Evolutionary conservation across 2,888 invertebrate genomes (phyloP), one percentile per base, ranked within the genome.

Genomic region (Apamea sordens): DNA sequence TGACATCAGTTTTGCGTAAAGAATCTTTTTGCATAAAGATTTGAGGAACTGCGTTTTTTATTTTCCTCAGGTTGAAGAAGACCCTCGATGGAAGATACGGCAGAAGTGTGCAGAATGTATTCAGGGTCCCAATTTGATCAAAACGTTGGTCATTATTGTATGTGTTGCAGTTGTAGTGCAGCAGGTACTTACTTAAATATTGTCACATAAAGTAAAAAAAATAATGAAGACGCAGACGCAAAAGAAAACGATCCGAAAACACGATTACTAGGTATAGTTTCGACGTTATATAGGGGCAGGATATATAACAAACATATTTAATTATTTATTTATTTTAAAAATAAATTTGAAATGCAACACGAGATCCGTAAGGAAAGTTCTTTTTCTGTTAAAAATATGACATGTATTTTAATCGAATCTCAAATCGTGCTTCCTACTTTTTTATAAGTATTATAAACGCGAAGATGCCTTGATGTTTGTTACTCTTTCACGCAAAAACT

Each of bases 161-260:
- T 98, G 98, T 90, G 92, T 97, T 64, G 95, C 95, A 21, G 93
- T 98, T 36, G 97, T 98, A 0, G 90, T 97, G 21, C 97, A 97
- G 70, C 98, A 98, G 96, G 71, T 64, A 36, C 24, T 21, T 21
- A 64, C 7, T 36, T 18, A 32, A 63, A 64, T 64, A 32, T 36
- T 64, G 32, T 32, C 32, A 32, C 21, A 4, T 21, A 63, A 18
- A 21, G 32, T 21, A 7, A 32, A 28, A 28, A n/a, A n/a, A n/a
- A n/a, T n/a, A n/a, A n/a, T n/a, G n/a, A n/a, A n/a, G n/a, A n/a
- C n/a, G n/a, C n/a, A n/a, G n/a, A n/a, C n/a, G n/a, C n/a, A n/a
- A n/a, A n/a, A n/a, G n/a, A n/a, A n/a, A n/a, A n/a, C n/a, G n/a
- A n/a, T n/a, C n/a, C 28, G 11, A 28, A n/a, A 13, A 4, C 5